These are phyloP conservation scores for Megalonaias nervosa DNA, from an alignment of 1,140 invertebrate genomes.

Conservation along the genomic window DNA sequence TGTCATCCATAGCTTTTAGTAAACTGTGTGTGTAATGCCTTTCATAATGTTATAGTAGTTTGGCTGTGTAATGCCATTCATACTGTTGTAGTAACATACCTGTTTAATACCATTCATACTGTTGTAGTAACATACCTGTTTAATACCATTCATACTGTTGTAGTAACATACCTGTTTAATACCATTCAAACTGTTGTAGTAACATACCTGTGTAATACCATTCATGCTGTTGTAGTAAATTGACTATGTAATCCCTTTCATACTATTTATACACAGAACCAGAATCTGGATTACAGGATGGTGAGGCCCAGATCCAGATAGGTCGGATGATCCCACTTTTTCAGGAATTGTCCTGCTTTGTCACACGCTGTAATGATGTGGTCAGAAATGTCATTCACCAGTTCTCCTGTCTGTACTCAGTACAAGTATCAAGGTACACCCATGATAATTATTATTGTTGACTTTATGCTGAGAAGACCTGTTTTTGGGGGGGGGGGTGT, in stretches of 20 bases:
- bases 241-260: background rate
- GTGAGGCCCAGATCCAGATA: slow-evolving; percentile 73
- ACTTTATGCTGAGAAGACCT: background rate
- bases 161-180: too few species aligned
- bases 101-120: too few species aligned
- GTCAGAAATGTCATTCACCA: slow-evolving; percentile 79
- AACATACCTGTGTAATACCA: too few species aligned
- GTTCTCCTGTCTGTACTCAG: slow-evolving; percentile 72
- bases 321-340: slow-evolving; percentile 75
- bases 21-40: too few species aligned
- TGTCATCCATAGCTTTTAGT: too few species aligned
- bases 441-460: slow-evolving; percentile 4
- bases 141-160: background rate
- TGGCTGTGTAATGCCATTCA: too few species aligned
- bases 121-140: too few species aligned
- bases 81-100: too few species aligned
- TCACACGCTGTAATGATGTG: slow-evolving; percentile 79
- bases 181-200: too few species aligned
- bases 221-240: too few species aligned
- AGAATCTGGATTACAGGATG: slow-evolving; percentile 68
- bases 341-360: slow-evolving; percentile 79
- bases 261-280: slow-evolving; percentile 52
- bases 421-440: slow-evolving; percentile 34
- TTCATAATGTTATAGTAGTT: too few species aligned
- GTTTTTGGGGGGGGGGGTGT: too few species aligned